phyloP scores from a whole-genome alignment of 2,797 vertebrate species.

The Cheirogaleus major region DNA sequence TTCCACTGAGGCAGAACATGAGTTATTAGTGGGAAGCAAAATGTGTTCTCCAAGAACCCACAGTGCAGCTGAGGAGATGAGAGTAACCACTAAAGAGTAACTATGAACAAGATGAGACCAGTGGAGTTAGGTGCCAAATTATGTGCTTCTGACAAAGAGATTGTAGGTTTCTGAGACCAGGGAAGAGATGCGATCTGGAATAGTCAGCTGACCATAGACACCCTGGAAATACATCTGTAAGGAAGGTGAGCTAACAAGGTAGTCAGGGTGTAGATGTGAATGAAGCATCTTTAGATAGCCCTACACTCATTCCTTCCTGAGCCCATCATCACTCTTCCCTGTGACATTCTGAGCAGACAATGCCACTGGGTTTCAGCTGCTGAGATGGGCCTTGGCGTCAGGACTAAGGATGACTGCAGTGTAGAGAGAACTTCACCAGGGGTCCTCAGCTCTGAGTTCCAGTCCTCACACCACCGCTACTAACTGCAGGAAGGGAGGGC shows the following conservation, averaged over 20 bases:
- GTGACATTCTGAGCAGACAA: not conserved
- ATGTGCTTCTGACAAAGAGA: not conserved
- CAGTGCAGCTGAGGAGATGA: not conserved
- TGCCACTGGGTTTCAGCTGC: not conserved
- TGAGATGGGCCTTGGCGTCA: not conserved
- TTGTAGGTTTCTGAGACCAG: not conserved
- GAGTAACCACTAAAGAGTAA: not conserved
- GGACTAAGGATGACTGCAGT: rapidly evolving
- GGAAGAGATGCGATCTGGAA: not conserved
- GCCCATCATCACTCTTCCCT: not conserved
- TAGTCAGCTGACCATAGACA: not conserved
- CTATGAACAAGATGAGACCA: not conserved
- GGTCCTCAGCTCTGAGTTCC: not conserved
- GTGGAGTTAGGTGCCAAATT: not conserved
- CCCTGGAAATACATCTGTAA: not conserved
- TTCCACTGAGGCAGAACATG: not conserved
- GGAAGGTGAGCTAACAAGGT: not conserved
- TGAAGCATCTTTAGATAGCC: not conserved
- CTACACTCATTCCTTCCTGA: not conserved
- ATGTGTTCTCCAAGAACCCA: not conserved
- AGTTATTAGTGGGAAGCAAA: not conserved
- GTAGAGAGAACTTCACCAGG: not conserved
- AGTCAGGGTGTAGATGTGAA: not conserved
- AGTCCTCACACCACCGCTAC: no score
- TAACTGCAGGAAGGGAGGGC: not conserved